phyloP scores from a whole-genome alignment of 2,888 invertebrate genomes.

The Choreutis nemorana region DNA sequence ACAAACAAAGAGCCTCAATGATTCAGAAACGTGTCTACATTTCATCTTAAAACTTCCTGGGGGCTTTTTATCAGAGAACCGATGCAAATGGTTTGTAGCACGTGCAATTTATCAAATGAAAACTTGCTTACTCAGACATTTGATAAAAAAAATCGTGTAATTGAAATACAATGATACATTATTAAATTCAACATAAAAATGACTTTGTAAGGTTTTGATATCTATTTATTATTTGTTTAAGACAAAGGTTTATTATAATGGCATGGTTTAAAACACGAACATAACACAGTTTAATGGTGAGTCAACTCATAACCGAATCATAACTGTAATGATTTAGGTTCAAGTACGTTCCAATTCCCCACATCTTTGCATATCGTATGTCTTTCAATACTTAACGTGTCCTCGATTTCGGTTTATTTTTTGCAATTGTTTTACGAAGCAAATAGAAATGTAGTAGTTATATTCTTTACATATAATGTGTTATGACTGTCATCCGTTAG shows the following conservation, averaged over 20 bases:
- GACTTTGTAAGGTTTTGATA: too few relatives aligned
- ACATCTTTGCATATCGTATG: constrained; percentile 46
- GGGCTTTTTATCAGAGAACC: background rate
- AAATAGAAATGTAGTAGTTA: too few relatives aligned
- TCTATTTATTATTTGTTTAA: too few relatives aligned
- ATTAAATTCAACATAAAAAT: too few relatives aligned
- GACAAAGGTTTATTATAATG: too few relatives aligned
- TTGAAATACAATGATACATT: too few relatives aligned
- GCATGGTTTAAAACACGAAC: too few relatives aligned
- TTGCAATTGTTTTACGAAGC: too few relatives aligned
- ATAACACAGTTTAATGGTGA: too few relatives aligned
- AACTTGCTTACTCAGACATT: constrained; percentile 1
- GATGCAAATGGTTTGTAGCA: constrained; percentile 11
- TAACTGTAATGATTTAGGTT: constrained; percentile 44
- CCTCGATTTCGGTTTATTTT: too few relatives aligned
- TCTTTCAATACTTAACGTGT: constrained; percentile 30
- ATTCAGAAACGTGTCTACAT: constrained; percentile 26
- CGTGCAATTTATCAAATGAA: constrained; percentile 11
- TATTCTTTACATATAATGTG: too few relatives aligned
- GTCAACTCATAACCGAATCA: constrained; percentile 41
- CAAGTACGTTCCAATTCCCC: constrained; percentile 45
- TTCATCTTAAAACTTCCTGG: constrained; percentile 17
- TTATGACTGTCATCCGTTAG: too few relatives aligned
- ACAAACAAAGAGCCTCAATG: constrained; percentile 27
- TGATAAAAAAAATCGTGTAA: background rate